Evolutionary conservation across 2,888 invertebrate genomes (phyloP).

Genomic region (Plusia festucae): DNA sequence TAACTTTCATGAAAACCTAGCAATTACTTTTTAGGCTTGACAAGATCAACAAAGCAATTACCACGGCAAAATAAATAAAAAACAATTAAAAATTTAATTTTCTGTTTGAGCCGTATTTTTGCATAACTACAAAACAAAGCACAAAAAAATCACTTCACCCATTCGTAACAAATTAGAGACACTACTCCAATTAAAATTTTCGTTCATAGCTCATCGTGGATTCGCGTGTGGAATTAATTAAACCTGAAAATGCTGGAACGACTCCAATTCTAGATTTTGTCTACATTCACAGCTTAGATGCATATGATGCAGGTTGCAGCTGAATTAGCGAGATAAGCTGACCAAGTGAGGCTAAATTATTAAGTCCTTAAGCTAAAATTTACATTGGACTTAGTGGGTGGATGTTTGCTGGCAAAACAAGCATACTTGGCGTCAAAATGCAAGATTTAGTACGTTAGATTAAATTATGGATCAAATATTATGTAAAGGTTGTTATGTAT

Average conservation of each 20-base stretch:
- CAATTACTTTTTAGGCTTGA: background rate
- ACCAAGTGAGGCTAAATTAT: background rate
- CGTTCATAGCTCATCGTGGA: conserved; percentile 35
- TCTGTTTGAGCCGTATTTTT: background rate
- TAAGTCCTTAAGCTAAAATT: conserved; percentile 1
- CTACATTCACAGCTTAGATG: conserved; percentile 39
- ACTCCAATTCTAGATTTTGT: conserved; percentile 53
- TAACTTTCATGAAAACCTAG: background rate
- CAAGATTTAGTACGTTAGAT: conserved; percentile 1
- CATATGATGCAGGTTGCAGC: conserved; percentile 13
- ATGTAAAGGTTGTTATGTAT: too few species aligned
- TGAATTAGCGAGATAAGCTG: conserved; percentile 6
- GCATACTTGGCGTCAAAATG: background rate
- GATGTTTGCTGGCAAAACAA: background rate
- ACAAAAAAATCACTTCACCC: background rate
- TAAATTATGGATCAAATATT: background rate
- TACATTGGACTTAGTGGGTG: background rate
- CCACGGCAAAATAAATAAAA: background rate
- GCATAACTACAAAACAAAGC: background rate
- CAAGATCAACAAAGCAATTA: conserved; percentile 3
- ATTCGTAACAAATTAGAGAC: conserved; percentile 33
- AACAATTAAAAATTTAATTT: background rate
- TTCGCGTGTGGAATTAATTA: conserved; percentile 62
- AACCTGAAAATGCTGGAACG: conserved; percentile 61
- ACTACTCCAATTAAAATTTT: conserved; percentile 54